Evolutionary conservation across 23 tunicate genomes (phyloP), one percentile per base, ranked within the genome.

Genomic region (Styela plicata): DNA sequence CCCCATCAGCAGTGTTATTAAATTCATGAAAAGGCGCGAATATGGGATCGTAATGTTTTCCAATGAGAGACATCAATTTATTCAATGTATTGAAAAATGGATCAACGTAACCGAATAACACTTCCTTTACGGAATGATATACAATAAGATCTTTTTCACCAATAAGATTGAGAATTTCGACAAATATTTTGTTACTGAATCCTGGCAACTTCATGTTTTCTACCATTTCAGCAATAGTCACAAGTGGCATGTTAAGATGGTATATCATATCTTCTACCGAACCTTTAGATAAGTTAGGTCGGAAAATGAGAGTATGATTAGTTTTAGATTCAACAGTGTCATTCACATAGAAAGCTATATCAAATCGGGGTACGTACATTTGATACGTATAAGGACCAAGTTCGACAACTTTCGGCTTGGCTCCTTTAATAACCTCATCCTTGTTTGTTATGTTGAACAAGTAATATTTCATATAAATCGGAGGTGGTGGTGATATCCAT

Each of bases 401-500:
- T 74, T 93, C 87, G 57, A 79, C 36, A 24, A 93, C 86, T 2
- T 22, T 81, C 18, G 98, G 92, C 63, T 88, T 93, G 57, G 52
- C 89, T 2, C 98, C 98, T 20, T 85, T 69, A 13, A 69, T 64
- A 3, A 88, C 69, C 20, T 88, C 80, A 2, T 81, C 85, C 5
- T 89, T 81, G 62, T 93, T 93, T 22, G 90, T 93, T 30, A 93
- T 87, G 78, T 93, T 88, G 53, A 86, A 93, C 17, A 93, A 25
- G 86, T 87, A 93, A 78, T 93, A 93, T 81, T 93, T 86, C 98
- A 93, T 93, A 53, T 93, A 93, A 10, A 93, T 84, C 23, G 98
- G 98, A 2, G 98, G 92, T 32, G 87, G 83, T 2, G 93, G 93
- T 62, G 74, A 32, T 78, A 93, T 85, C 98, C 98, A 93, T 71